These are phyloP conservation scores for Dinoponera quadriceps DNA, from an alignment of 1,140 invertebrate genomes.

Conservation along the genomic window DNA sequence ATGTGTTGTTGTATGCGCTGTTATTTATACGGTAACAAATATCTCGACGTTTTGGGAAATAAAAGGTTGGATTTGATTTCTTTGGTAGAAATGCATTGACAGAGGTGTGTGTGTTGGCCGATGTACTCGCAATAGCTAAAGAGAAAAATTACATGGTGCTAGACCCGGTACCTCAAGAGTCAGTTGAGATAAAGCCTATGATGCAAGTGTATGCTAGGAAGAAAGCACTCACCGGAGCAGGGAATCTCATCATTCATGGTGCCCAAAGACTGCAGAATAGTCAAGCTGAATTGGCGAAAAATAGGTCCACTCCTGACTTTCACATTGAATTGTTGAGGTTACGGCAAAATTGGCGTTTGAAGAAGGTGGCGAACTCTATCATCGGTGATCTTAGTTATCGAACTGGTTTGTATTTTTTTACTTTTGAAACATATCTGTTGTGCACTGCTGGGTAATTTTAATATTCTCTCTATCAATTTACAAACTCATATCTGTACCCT, in stretches of 20 bases:
- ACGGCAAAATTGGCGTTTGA: slow-evolving; percentile 97
- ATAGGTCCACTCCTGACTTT: slow-evolving; percentile 93
- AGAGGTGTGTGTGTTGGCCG: slow-evolving; percentile 96
- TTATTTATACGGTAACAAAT: background rate
- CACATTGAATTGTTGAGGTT: slow-evolving; percentile 96
- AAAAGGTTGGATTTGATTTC: background rate
- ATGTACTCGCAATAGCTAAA: slow-evolving; percentile 96
- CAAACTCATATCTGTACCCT: slow-evolving; percentile 5
- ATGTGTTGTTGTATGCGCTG: background rate
- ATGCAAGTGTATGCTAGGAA: slow-evolving; percentile 96
- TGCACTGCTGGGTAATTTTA: slow-evolving; percentile 15
- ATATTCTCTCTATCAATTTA: slow-evolving; percentile 7
- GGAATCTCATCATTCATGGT: slow-evolving; percentile 92
- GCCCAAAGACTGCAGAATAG: slow-evolving; percentile 94
- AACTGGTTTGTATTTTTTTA: slow-evolving; percentile 87
- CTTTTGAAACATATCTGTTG: background rate
- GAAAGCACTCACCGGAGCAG: slow-evolving; percentile 94
- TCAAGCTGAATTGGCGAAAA: slow-evolving; percentile 91
- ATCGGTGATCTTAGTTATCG: slow-evolving; percentile 98
- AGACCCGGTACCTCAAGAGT: slow-evolving; percentile 95
- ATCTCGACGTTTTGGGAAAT: background rate
- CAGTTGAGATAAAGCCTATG: slow-evolving; percentile 93
- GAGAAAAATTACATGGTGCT: slow-evolving; percentile 97
- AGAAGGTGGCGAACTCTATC: slow-evolving; percentile 97
- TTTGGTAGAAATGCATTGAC: slow-evolving; percentile 91